Base-by-base conservation (phyloP, 2,888 invertebrate genomes). In the Anticlea derivata region DNA sequence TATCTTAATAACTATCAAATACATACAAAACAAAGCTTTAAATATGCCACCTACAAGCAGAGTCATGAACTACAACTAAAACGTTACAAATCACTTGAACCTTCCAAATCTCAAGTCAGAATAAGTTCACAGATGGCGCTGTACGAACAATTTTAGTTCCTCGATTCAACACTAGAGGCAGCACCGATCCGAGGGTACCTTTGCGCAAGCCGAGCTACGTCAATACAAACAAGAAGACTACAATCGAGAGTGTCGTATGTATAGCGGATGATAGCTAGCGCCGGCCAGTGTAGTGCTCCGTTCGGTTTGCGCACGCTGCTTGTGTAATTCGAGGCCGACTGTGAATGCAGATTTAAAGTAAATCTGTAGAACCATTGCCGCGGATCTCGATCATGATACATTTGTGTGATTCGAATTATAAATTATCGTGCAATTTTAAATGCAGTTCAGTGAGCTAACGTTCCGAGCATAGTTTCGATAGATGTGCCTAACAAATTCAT, bases 181-280 rank as follows among this genome's bases (percentile, higher is more conserved):
- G 73, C 66, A 63, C 57, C 39, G 50, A 48, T 55, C 30, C 39
- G 50, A 38, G 61, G 53, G 26, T 50, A 48, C 65, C 63, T 73
- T 66, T 76, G 85, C 87, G 85, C 86, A 83, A 73, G 79, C 70
- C 65, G 68, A 62, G 64, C 67, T 75, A 84, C 86, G 86, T 89
- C 88, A 86, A 89, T 89, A 87, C 84, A 85, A 89, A 86, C 80
- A 83, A 80, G 78, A 76, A 74, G 68, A 74, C 65, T 70, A 78
- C 73, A 73, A 76, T 75, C 71, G 75, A 71, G 74, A 73, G 72
- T 71, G 72, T 76, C 68, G 71, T 74, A 80, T 72, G 80, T 85
- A 84, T 80, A 79, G 76, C 68, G 73, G 70, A 75, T 79, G 81
- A 77, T 79, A 81, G 78, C 74, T 10, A 7, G 33, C 17, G 80